These are phyloP conservation scores for Phasia obesa DNA, from an alignment of 2,888 invertebrate species.

Conservation along the genomic window DNA sequence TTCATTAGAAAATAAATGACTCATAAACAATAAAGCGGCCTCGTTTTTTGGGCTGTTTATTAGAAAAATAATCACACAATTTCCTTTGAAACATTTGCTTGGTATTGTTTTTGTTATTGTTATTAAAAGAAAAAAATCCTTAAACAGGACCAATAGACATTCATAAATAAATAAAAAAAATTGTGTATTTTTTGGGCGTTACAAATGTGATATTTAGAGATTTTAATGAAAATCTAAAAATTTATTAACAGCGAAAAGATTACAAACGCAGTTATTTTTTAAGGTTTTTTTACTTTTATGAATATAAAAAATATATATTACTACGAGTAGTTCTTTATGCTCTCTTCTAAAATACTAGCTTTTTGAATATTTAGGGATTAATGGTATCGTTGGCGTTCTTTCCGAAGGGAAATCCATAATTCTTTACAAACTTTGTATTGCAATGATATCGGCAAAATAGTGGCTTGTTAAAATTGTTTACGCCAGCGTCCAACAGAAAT, in stretches of 20 bases:
- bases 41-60: conserved; percentile 77
- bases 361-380: too few species aligned
- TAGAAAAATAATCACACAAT: conserved; percentile 70
- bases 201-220: conserved; percentile 68
- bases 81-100: conserved; percentile 67
- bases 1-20: conserved; percentile 71
- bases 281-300: not conserved
- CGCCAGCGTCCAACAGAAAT: too few species aligned
- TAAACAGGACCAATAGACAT: not conserved
- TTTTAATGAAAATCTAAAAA: conserved; percentile 63
- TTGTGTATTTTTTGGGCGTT: conserved; percentile 55
- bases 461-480: too few species aligned
- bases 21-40: conserved; percentile 76
- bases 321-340: too few species aligned
- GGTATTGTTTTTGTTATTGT: conserved; percentile 23
- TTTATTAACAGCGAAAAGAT: conserved; percentile 35
- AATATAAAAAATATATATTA: not conserved
- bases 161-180: conserved; percentile 5
- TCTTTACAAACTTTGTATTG: too few species aligned
- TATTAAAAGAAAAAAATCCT: not conserved
- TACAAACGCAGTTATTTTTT: not conserved
- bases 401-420: too few species aligned
- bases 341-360: too few species aligned
- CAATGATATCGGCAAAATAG: too few species aligned
- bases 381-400: too few species aligned